Evolutionary conservation across 92 coral and sea anemone species (phyloP).

Genomic region (Umimayanthus kanabou): DNA sequence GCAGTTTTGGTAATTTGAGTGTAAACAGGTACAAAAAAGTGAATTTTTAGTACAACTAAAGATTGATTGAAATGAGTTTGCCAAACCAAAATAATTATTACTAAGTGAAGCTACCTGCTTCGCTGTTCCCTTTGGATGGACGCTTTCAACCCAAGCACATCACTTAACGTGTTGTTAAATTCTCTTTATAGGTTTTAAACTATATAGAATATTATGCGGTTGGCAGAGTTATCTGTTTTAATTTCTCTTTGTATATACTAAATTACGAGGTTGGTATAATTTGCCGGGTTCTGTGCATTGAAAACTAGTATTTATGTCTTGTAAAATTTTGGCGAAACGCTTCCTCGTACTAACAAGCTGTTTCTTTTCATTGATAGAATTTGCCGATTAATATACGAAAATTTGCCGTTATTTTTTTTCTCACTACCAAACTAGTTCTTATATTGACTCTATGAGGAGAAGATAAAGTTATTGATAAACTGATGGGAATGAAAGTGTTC

Average conservation of each 20-base stretch:
- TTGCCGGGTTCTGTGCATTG: neutral
- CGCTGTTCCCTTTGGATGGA: neutral
- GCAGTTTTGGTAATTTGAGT: neutral
- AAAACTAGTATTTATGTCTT: too few species aligned
- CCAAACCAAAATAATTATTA: neutral
- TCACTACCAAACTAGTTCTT: neutral
- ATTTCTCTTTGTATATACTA: neutral
- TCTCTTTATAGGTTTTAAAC: neutral
- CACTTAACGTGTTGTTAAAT: neutral
- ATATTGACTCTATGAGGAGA: neutral
- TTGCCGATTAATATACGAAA: too few species aligned
- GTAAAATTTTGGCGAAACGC: neutral
- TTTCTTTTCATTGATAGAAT: neutral
- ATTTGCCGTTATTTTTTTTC: neutral
- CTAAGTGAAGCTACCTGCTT: neutral
- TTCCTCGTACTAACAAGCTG: neutral
- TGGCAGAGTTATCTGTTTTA: neutral
- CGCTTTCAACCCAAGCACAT: neutral
- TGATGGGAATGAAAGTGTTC: neutral
- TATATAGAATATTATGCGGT: neutral
- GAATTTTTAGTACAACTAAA: neutral
- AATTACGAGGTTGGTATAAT: neutral
- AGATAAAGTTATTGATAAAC: neutral
- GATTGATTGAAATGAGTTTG: neutral
- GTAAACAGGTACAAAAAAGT: too few species aligned